A percentile compares a stretch with the other conserved stretches of the same genome.
phyloP scores from a whole-genome alignment of 2,888 invertebrate genomes.

The Erynnis tages region DNA sequence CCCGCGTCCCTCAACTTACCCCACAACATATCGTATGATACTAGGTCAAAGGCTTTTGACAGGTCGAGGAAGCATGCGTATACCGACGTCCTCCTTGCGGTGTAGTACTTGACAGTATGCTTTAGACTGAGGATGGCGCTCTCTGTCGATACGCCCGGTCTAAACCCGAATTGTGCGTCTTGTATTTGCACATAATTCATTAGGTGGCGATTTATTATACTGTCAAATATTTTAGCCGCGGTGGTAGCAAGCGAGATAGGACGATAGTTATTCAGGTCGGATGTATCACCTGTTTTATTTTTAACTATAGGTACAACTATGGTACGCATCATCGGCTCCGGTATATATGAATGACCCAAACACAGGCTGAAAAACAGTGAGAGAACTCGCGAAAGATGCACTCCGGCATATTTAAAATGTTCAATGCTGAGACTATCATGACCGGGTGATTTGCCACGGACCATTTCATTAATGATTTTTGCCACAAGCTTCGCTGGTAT shows the following conservation, averaged over 20 bases:
- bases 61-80: too few species aligned
- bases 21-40: too few species aligned
- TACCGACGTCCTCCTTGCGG: constrained; percentile 18
- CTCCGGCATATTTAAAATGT: constrained; percentile 21
- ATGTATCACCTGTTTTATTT: constrained; percentile 20
- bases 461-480: constrained; percentile 2
- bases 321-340: constrained; percentile 15
- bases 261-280: constrained; percentile 15
- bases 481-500: not conserved
- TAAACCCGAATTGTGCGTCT: constrained; percentile 28
- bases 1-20: constrained; percentile 16
- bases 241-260: constrained; percentile 14
- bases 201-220: not conserved
- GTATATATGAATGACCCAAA: constrained; percentile 22
- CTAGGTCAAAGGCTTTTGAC: constrained; percentile 11
- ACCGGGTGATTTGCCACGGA: constrained; percentile 12
- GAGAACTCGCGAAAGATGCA: constrained; percentile 14
- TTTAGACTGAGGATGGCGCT: constrained; percentile 27
- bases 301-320: constrained; percentile 19
- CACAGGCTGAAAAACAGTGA: constrained; percentile 16
- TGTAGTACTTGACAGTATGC: constrained; percentile 28
- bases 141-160: constrained; percentile 24
- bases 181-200: constrained; percentile 2
- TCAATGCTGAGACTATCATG: constrained; percentile 21
- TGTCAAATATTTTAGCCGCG: constrained; percentile 8